These are phyloP conservation scores for Pseudochromis fuscus DNA, from an alignment of 2,797 vertebrate species.

Conservation along the genomic window DNA sequence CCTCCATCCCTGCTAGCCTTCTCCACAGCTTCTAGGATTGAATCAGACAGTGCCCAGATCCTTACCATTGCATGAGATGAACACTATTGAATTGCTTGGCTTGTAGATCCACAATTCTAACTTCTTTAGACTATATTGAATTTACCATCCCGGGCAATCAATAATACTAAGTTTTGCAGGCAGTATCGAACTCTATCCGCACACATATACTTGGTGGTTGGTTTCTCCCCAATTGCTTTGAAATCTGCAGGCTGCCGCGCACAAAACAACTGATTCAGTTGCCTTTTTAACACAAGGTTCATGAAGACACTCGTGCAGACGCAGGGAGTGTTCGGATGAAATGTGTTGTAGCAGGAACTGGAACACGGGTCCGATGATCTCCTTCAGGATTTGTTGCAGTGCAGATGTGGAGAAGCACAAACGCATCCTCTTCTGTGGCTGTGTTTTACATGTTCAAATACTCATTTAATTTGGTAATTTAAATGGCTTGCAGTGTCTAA, in stretches of 20 bases:
- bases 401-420: constrained; percentile 45
- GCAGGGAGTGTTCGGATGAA: constrained; percentile 61
- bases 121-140: constrained; percentile 90
- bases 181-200: constrained; percentile 85
- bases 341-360: constrained; percentile 38
- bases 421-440: constrained; percentile 36
- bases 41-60: constrained; percentile 88
- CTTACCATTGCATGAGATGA: constrained; percentile 84
- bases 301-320: constrained; percentile 64
- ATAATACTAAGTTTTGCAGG: constrained; percentile 89
- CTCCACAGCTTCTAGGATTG: constrained; percentile 81
- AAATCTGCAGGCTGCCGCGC: constrained; percentile 79
- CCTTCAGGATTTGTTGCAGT: constrained; percentile 50
- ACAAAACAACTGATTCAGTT: constrained; percentile 74
- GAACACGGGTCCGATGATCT: constrained; percentile 33
- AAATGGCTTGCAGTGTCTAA: constrained; percentile 60
- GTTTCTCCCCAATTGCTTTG: constrained; percentile 82
- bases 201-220: constrained; percentile 79
- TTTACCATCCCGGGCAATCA: constrained; percentile 86
- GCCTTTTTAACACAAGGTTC: constrained; percentile 72
- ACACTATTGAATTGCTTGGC: constrained; percentile 88
- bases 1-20: constrained; percentile 81
- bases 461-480: constrained; percentile 60
- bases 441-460: constrained; percentile 47
- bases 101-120: constrained; percentile 88